Conservation (phyloP, 2,888 invertebrate species). For the Eupithecia inturbata region DNA sequence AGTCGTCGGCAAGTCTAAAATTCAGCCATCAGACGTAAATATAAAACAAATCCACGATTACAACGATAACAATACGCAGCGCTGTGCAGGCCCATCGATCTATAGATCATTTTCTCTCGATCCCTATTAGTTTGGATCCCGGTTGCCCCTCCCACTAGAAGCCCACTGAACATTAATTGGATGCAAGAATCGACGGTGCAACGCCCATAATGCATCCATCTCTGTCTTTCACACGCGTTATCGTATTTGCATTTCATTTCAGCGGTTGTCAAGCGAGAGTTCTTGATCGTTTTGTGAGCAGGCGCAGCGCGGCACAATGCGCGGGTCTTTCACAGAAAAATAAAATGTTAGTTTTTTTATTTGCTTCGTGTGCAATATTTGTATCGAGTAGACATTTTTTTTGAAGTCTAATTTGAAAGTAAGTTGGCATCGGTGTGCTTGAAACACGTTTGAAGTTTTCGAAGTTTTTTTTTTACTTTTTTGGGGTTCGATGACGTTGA, state of each 20-base stretch:
- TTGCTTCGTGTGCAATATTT: constrained; percentile 81
- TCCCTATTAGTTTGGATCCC: constrained; percentile 79
- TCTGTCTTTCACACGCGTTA: constrained; percentile 46
- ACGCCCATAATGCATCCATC: constrained; percentile 69
- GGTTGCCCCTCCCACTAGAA: constrained; percentile 74
- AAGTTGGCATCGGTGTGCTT: constrained; percentile 61
- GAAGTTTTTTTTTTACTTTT: constrained; percentile 40
- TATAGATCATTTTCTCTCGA: constrained; percentile 81
- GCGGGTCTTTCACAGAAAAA: constrained; percentile 77
- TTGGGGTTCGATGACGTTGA: constrained; percentile 57
- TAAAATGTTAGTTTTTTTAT: constrained; percentile 74
- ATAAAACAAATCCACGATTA: constrained; percentile 77
- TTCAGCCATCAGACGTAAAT: constrained; percentile 76
- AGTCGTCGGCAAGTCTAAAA: too few species aligned
- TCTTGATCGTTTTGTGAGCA: constrained; percentile 75
- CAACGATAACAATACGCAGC: constrained; percentile 79
- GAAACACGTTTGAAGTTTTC: constrained; percentile 41
- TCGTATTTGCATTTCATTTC: constrained; percentile 51
- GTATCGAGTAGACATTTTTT: constrained; percentile 74
- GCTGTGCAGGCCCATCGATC: constrained; percentile 71
- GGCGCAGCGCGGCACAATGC: constrained; percentile 73
- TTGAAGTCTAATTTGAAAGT: constrained; percentile 76
- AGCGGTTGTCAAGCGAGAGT: constrained; percentile 54
- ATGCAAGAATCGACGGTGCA: constrained; percentile 70
- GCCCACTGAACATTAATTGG: constrained; percentile 84